Evolutionary conservation across 1,140 invertebrate genomes (phyloP), one percentile per base, ranked within the genome.

Genomic region (Theocolax elegans): DNA sequence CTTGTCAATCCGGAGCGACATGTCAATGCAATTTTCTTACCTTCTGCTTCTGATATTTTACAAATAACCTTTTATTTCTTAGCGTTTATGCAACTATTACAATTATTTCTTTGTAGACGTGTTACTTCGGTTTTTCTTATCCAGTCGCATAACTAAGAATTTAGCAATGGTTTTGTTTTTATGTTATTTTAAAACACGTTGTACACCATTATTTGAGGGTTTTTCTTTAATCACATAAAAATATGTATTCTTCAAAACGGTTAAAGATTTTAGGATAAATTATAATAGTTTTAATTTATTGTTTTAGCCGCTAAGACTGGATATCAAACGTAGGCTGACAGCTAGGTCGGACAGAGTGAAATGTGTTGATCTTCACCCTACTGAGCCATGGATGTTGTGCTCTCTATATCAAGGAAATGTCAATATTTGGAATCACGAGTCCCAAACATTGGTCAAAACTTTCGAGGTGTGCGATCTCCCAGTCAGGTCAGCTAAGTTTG

Each of bases 361-460:
- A 88, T 96, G 94, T 81, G 95, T 98, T 0, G 98, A 99, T 86
- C 89, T 99, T 64, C 98, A 99, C 87, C 97, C 97, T 10, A 91
- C 92, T 23, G 98, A 99, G 80, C 97, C 96, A 77, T 99, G 98
- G 98, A 96, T 99, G 91, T 88, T 99, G 29, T 97, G 95, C 72
- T 97, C 97, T 25, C 88, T 99, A 3, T 99, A 99, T 88, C 98
- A 97, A 87, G 98, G 98, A 72, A 96, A 99, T 86, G 97, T 99
- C 70, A 97, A 99, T 87, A 95, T 99, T 79, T 99, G 98, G 97
- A 99, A 99, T 84, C 92, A 97, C 88, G 97, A 99, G 82, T 94
- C 92, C 54, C 96, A 98, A 84, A 91, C 91, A 77, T 84, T 96
- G 21, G 94, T 98, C 38, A 99, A 99, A 84, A 94, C 95, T 31